Percentiles rank a stretch among this genome's conserved stretches.
Conservation (phyloP, 2,888 invertebrate species). For the Ochropleura plecta region DNA sequence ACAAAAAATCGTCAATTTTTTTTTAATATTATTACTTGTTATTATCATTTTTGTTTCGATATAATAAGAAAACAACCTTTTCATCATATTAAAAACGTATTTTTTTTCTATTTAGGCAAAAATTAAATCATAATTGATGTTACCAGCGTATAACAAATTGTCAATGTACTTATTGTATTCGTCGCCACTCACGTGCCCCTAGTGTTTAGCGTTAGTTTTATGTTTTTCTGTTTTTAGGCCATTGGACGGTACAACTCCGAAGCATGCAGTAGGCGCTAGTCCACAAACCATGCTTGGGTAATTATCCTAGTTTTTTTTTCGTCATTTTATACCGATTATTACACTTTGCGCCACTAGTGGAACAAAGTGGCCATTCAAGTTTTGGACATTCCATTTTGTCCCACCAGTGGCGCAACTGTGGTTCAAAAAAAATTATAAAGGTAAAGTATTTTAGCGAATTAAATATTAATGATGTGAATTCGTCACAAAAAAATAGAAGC, state of each 20-base stretch:
- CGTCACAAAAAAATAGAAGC: neutral
- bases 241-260: conserved; percentile 91
- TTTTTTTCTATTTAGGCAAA: too few relatives aligned
- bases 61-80: neutral
- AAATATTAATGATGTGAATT: neutral
- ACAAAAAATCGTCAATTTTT: neutral
- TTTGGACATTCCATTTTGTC: neutral
- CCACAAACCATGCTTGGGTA: conserved; percentile 92
- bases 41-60: neutral
- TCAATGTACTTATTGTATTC: conserved; percentile 62
- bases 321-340: conserved; percentile 29
- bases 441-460: neutral
- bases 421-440: neutral
- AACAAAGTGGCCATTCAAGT: neutral
- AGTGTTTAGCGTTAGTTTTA: conserved; percentile 86
- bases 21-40: neutral
- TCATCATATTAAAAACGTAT: neutral
- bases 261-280: conserved; percentile 90
- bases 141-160: conserved; percentile 74
- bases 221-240: conserved; percentile 92
- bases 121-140: neutral
- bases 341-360: neutral
- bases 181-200: conserved; percentile 71
- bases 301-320: conserved; percentile 82
- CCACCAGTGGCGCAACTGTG: neutral